Conservation (phyloP, 2,888 invertebrate genomes). For the Cephus rjabovi region DNA sequence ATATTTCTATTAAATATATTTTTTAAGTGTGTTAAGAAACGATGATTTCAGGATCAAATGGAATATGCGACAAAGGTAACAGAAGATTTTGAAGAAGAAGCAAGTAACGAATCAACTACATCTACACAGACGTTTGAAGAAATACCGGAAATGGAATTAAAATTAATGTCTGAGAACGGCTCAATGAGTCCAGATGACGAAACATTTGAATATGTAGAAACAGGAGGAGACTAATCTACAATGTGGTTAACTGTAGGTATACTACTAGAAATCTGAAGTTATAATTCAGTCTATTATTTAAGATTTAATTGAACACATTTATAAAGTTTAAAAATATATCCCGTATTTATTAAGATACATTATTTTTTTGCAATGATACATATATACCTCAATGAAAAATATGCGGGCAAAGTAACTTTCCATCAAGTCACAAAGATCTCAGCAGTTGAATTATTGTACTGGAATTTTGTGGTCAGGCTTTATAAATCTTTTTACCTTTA, state of each 20-base stretch:
- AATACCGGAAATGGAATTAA: conserved; percentile 3
- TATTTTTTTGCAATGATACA: background rate
- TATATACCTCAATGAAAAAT: background rate
- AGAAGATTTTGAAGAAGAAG: background rate
- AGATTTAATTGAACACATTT: background rate
- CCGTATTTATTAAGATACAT: background rate
- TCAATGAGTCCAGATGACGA: background rate
- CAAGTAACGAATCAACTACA: background rate
- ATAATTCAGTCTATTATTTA: background rate
- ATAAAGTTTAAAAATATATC: background rate
- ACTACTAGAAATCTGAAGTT: background rate
- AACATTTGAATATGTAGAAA: background rate
- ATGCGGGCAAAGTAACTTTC: background rate
- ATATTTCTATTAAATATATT: background rate
- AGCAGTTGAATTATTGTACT: background rate
- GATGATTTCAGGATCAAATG: conserved; percentile 11
- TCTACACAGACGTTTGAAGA: background rate
- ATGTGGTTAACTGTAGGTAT: background rate
- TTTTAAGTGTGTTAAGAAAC: background rate
- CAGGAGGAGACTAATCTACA: background rate
- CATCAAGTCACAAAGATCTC: background rate
- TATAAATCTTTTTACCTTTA: conserved; percentile 79
- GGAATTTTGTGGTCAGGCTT: conserved; percentile 69
- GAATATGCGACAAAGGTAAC: conserved; percentile 5
- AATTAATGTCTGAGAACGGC: background rate